Evolutionary conservation across 2,888 invertebrate species (phyloP).

Genomic region (Leptinotarsa tumamoca): DNA sequence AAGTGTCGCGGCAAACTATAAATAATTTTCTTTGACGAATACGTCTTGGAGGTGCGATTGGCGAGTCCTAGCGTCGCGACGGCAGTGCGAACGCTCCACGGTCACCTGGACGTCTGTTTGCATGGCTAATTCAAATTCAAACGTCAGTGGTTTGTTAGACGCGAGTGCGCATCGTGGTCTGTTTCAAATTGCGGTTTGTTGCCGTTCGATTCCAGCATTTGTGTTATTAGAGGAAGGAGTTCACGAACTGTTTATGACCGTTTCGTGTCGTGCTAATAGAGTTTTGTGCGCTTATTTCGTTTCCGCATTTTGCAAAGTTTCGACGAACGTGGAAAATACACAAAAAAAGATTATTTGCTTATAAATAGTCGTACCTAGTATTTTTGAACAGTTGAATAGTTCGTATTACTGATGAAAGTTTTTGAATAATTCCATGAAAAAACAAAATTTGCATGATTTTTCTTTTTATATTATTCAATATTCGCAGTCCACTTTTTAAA

Average conservation of each 20-base stretch:
- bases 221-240: background rate
- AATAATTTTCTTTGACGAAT: conserved; percentile 30
- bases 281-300: background rate
- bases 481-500: no score
- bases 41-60: conserved; percentile 50
- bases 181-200: background rate
- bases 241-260: conserved; percentile 1
- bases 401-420: no score
- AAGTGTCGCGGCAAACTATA: conserved; percentile 25
- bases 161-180: conserved; percentile 23
- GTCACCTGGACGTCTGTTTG: conserved; percentile 55
- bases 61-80: conserved; percentile 58
- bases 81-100: conserved; percentile 52
- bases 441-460: no score
- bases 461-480: no score
- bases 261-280: conserved; percentile 10
- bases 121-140: conserved; percentile 15
- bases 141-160: conserved; percentile 27
- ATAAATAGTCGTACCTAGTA: no score
- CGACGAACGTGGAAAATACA: background rate
- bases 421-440: no score
- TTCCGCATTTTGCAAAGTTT: background rate
- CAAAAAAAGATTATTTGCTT: background rate
- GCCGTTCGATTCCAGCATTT: conserved; percentile 3
- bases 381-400: no score